A percentile compares a stretch with the other conserved stretches of the same genome.
These are phyloP conservation scores for Colletes collaris DNA, from an alignment of 2,888 invertebrate genomes.

Conservation along the genomic window DNA sequence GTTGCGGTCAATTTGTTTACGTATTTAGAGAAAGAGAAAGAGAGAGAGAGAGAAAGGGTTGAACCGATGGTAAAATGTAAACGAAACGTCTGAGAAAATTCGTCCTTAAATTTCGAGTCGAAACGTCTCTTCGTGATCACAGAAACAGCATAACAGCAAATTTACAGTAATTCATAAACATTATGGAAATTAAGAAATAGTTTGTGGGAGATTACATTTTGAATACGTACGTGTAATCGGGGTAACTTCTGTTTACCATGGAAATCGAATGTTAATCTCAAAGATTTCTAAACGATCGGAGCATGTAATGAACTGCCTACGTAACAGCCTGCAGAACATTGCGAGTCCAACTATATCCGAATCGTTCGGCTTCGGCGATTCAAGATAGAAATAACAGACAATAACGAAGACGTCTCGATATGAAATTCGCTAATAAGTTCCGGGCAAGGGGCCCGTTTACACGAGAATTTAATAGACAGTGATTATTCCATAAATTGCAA, in stretches of 20 bases:
- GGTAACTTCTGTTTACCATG: not conserved
- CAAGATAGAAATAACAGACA: not conserved
- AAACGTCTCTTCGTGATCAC: too few relatives aligned
- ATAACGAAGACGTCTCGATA: not conserved
- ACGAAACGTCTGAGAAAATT: too few relatives aligned
- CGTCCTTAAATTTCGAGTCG: too few relatives aligned
- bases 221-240: too few relatives aligned
- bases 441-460: not conserved
- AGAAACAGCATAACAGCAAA: too few relatives aligned
- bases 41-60: too few relatives aligned
- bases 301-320: not conserved
- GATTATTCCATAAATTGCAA: constrained; percentile 32
- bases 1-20: not conserved
- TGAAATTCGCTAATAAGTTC: constrained; percentile 6
- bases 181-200: too few relatives aligned
- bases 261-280: not conserved
- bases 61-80: too few relatives aligned
- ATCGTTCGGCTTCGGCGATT: not conserved
- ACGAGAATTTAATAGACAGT: not conserved
- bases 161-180: too few relatives aligned
- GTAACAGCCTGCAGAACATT: not conserved
- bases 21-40: too few relatives aligned
- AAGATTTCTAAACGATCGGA: too few relatives aligned
- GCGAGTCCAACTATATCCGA: not conserved
- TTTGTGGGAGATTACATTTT: too few relatives aligned